These are phyloP conservation scores for Cardinalis cardinalis DNA, from an alignment of 2,113 vertebrate species.

Conservation along the genomic window DNA sequence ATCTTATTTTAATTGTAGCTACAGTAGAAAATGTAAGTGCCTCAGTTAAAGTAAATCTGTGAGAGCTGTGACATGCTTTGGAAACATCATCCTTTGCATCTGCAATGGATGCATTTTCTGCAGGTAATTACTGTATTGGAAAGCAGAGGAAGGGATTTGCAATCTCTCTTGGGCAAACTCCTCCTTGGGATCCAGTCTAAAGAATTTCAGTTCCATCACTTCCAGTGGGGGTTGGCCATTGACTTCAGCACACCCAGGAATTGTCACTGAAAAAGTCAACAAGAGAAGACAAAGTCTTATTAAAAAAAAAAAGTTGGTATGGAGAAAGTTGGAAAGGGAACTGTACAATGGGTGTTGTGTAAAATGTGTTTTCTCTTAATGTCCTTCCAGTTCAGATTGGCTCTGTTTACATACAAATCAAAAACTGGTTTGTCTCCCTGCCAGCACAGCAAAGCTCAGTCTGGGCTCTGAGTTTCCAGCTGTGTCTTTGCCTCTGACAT, in stretches of 20 bases:
- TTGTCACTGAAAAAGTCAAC: not conserved
- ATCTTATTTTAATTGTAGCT: constrained; percentile 20
- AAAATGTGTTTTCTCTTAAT: constrained; percentile 58
- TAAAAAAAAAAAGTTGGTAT: not conserved
- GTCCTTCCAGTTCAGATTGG: constrained; percentile 55
- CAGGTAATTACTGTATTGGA: not conserved
- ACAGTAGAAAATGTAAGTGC: not conserved
- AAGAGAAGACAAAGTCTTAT: not conserved
- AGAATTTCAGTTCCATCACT: not conserved
- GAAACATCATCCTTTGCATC: not conserved
- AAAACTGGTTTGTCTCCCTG: constrained; percentile 53
- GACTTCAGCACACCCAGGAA: not conserved
- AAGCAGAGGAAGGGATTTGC: not conserved
- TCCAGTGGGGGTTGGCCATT: not conserved
- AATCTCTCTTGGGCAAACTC: not conserved
- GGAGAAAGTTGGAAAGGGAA: constrained; percentile 44
- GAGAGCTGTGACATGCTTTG: not conserved
- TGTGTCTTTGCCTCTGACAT: constrained; percentile 60
- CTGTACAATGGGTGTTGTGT: constrained; percentile 29
- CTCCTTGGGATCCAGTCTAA: not conserved
- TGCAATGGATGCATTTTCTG: not conserved
- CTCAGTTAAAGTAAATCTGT: not conserved
- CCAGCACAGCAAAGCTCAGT: constrained; percentile 50
- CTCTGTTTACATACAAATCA: constrained; percentile 62
- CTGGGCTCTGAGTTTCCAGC: constrained; percentile 54